Conservation (phyloP, 2,797 vertebrate genomes). For the Eutrigla gurnardus region DNA sequence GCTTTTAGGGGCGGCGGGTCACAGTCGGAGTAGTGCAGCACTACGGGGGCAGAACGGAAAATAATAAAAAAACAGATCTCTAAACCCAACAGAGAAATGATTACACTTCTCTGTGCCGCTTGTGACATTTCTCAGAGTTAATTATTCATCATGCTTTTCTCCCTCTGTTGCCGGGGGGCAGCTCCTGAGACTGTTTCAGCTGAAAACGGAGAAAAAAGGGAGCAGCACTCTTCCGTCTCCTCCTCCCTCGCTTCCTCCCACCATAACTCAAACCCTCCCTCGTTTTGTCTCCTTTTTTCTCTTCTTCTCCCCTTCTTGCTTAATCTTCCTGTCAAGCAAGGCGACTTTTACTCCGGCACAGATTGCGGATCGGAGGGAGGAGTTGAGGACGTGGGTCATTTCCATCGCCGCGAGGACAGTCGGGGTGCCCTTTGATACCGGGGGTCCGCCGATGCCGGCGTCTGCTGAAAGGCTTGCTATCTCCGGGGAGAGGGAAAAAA, state of each 20-base stretch:
- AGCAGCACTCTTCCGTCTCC: slow-evolving; percentile 61
- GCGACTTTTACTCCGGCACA: slow-evolving; percentile 42
- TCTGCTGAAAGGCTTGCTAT: slow-evolving; percentile 54
- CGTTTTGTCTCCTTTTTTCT: slow-evolving; percentile 40
- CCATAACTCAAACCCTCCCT: slow-evolving; percentile 60
- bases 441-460: slow-evolving; percentile 37
- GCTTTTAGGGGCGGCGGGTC: slow-evolving; percentile 76
- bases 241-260: slow-evolving; percentile 41
- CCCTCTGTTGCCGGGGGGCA: slow-evolving; percentile 73
- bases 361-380: slow-evolving; percentile 12
- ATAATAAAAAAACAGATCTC: slow-evolving; percentile 63
- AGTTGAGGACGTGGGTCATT: slow-evolving; percentile 8
- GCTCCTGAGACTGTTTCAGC: slow-evolving; percentile 72
- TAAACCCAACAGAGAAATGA: slow-evolving; percentile 78
- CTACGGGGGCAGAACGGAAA: slow-evolving; percentile 57
- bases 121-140: slow-evolving; percentile 85
- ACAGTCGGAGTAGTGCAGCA: slow-evolving; percentile 44
- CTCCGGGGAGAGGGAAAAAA: slow-evolving; percentile 47
- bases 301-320: slow-evolving; percentile 22
- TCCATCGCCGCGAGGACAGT: slow-evolving; percentile 46
- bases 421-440: slow-evolving; percentile 36
- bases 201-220: slow-evolving; percentile 53
- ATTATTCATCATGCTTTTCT: slow-evolving; percentile 88
- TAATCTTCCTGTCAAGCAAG: slow-evolving; percentile 59
- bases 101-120: slow-evolving; percentile 79